A percentile compares a stretch with the other conserved stretches of the same genome.
Evolutionary conservation across 1,140 invertebrate species (phyloP).

Genomic region (Drosophila varians): DNA sequence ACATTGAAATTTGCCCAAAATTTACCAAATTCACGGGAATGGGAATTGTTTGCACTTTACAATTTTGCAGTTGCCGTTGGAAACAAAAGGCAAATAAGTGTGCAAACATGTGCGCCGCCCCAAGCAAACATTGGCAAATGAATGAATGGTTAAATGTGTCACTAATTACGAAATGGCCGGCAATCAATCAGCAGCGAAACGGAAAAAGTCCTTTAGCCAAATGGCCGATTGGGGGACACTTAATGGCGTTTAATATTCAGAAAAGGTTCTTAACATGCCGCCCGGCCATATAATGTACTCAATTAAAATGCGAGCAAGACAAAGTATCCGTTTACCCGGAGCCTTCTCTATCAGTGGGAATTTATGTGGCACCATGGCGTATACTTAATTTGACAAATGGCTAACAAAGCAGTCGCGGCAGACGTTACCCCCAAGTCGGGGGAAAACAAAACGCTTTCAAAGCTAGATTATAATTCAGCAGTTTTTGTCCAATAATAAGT

Average conservation of each 20-base stretch:
- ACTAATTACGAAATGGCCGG: conserved; percentile 40
- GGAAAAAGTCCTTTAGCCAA: conserved; percentile 14
- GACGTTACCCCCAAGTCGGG: background rate
- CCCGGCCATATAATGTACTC: conserved; percentile 36
- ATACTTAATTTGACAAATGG: conserved; percentile 51
- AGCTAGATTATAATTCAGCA: background rate
- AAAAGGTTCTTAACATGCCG: conserved; percentile 40
- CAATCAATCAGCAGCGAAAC: conserved; percentile 33
- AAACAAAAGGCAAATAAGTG: conserved; percentile 43
- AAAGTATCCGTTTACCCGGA: conserved; percentile 32
- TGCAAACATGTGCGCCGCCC: conserved; percentile 34
- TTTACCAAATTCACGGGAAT: conserved; percentile 24
- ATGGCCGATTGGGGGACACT: conserved; percentile 37
- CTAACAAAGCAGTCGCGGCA: conserved; percentile 8
- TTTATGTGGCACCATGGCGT: conserved; percentile 36
- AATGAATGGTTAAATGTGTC: conserved; percentile 42
- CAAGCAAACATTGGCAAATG: conserved; percentile 26
- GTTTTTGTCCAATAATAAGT: background rate
- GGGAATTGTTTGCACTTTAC: conserved; percentile 40
- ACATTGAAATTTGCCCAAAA: conserved; percentile 35
- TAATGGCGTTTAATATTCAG: conserved; percentile 41
- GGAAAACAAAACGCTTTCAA: background rate
- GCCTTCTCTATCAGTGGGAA: conserved; percentile 21
- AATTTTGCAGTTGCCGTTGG: conserved; percentile 9
- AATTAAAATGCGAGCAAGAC: conserved; percentile 44